Conservation (phyloP, 2,888 invertebrate genomes). For the Cheiracanthium punctorium region DNA sequence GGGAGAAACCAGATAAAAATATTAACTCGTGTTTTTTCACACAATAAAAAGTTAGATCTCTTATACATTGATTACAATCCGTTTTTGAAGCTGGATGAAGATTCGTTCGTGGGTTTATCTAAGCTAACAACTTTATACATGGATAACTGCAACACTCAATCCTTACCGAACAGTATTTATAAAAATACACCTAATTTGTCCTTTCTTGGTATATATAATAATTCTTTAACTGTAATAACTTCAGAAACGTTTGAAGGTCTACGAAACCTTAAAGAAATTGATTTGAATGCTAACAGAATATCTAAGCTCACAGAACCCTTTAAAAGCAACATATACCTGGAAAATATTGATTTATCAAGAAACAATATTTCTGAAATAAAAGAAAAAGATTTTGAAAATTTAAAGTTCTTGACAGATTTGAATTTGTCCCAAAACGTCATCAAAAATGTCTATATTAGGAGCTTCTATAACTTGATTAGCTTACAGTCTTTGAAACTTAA, state of each 20-base stretch:
- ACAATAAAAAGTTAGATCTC: background rate
- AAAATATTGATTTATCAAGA: background rate
- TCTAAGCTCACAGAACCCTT: background rate
- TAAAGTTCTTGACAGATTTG: background rate
- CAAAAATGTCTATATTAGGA: background rate
- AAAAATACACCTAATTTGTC: background rate
- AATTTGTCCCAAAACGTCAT: background rate
- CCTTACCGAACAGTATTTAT: background rate
- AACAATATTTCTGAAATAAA: background rate
- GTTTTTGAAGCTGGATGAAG: background rate
- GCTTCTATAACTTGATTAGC: conserved; percentile 27
- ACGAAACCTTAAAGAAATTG: conserved; percentile 77
- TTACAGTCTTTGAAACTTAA: conserved; percentile 45
- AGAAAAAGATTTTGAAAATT: background rate
- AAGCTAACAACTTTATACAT: background rate
- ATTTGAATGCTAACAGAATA: conserved; percentile 77
- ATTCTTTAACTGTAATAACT: background rate
- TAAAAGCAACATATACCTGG: background rate
- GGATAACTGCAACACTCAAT: background rate
- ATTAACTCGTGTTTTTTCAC: background rate
- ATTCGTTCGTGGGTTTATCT: background rate
- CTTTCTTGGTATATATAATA: background rate
- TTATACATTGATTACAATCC: background rate
- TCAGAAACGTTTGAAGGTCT: background rate
- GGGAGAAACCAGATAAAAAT: background rate